Conservation (phyloP, 1,140 invertebrate species). For the Caenorhabditis inopinata region DNA sequence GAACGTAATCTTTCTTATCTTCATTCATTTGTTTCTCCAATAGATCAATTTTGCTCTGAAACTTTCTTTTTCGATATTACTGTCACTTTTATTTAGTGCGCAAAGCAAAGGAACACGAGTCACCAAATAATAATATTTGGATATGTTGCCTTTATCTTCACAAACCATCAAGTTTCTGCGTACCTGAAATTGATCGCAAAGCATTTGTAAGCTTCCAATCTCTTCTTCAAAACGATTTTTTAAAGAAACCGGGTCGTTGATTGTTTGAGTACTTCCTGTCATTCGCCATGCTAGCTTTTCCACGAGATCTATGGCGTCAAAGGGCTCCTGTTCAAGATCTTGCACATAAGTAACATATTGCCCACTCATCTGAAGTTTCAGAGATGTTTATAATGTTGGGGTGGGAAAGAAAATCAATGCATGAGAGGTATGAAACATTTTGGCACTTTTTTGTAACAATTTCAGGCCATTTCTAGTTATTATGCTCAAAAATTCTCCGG, state of each 20-base stretch:
- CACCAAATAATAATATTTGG: too few relatives aligned
- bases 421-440: too few relatives aligned
- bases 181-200: conserved; percentile 61
- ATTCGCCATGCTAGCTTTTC: conserved; percentile 91
- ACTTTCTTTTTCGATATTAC: background rate
- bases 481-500: too few relatives aligned
- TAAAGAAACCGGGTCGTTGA: conserved; percentile 56
- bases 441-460: background rate
- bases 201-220: conserved; percentile 61
- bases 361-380: conserved; percentile 35
- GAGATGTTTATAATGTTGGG: too few relatives aligned
- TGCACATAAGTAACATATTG: conserved; percentile 65
- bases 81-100: background rate
- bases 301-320: conserved; percentile 94
- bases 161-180: background rate
- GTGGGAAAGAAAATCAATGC: too few relatives aligned
- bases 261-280: conserved; percentile 72
- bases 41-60: conserved; percentile 61
- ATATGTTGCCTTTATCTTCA: conserved; percentile 25
- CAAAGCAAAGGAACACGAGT: too few relatives aligned
- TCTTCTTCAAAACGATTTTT: conserved; percentile 65
- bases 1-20: conserved; percentile 61
- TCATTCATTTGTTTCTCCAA: conserved; percentile 54
- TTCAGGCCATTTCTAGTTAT: background rate
- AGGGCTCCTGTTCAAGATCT: conserved; percentile 76